phyloP scores from a whole-genome alignment of 1,140 invertebrate genomes.

The Drosophila nannoptera region DNA sequence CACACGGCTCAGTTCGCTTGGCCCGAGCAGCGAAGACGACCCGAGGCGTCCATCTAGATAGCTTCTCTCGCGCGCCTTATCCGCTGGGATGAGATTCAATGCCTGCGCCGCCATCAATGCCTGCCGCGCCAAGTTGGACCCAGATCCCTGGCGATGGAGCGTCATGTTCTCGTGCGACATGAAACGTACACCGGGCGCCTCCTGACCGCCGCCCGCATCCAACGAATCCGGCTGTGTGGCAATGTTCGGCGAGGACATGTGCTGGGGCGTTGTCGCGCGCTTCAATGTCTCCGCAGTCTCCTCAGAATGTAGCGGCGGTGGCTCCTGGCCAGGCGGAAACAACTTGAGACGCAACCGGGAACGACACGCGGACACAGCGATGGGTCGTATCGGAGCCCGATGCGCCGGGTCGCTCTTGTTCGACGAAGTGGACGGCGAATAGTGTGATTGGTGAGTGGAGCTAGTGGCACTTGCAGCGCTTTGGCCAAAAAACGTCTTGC shows the following conservation, averaged over 20 bases:
- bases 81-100: conserved; percentile 87
- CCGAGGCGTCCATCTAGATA: conserved; percentile 89
- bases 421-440: conserved; percentile 59
- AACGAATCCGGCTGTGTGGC: conserved; percentile 62
- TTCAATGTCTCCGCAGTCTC: conserved; percentile 50
- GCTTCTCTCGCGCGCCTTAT: conserved; percentile 89
- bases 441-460: conserved; percentile 42
- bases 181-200: conserved; percentile 55
- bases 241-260: conserved; percentile 78
- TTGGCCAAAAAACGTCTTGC: conserved; percentile 63
- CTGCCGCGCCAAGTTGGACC: conserved; percentile 83
- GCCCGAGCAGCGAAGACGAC: conserved; percentile 88
- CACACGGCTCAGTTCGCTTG: conserved; percentile 90
- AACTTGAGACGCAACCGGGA: conserved; percentile 74
- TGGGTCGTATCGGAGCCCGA: conserved; percentile 67
- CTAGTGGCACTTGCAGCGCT: conserved; percentile 36
- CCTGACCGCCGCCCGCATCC: conserved; percentile 29
- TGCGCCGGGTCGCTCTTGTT: conserved; percentile 57
- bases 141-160: conserved; percentile 60
- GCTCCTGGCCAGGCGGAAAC: conserved; percentile 72
- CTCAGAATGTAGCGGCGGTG: conserved; percentile 47
- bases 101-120: conserved; percentile 88
- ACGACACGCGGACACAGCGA: conserved; percentile 73
- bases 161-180: conserved; percentile 77
- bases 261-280: conserved; percentile 70